Evolutionary conservation across 2,113 vertebrate genomes (phyloP).

Genomic region (Lipophrys pholis): DNA sequence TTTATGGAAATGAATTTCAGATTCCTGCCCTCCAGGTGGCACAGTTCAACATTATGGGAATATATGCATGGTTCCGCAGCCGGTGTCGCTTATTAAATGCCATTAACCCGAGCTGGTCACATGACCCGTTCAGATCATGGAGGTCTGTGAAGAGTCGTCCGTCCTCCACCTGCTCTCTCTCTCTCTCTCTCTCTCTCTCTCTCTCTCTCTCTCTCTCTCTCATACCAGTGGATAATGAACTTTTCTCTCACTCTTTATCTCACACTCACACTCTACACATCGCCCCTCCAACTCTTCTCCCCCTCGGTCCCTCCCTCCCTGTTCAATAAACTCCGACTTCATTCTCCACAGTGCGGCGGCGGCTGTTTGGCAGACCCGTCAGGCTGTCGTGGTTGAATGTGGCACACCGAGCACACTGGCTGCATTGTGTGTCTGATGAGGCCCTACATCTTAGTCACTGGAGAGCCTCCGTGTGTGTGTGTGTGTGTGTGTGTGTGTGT

Average conservation of each 20-base stretch:
- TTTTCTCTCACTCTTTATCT: background rate
- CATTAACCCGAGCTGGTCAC: background rate
- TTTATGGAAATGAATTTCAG: too few relatives aligned
- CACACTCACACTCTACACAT: too few relatives aligned
- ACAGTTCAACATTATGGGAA: too few relatives aligned
- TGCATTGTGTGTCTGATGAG: conserved; percentile 74
- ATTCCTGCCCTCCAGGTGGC: too few relatives aligned
- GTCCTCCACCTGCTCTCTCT: too few relatives aligned
- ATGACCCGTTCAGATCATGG: background rate
- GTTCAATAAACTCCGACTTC: conserved; percentile 68
- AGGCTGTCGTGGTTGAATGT: conserved; percentile 63
- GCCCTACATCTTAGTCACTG: conserved; percentile 67
- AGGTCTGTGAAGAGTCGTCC: background rate
- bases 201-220: conserved; percentile 13
- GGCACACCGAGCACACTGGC: conserved; percentile 62
- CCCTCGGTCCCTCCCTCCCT: conserved; percentile 48
- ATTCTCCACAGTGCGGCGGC: conserved; percentile 67
- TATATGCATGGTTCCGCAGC: too few relatives aligned
- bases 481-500: conserved; percentile 23
- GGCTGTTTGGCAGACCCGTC: conserved; percentile 70
- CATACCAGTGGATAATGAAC: conserved; percentile 43
- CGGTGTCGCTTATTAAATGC: too few relatives aligned
- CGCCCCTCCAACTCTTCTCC: background rate
- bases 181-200: too few relatives aligned
- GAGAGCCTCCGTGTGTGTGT: conserved; percentile 40